phyloP scores from a whole-genome alignment of 2,113 vertebrate species.

The Pangasianodon gigas region DNA sequence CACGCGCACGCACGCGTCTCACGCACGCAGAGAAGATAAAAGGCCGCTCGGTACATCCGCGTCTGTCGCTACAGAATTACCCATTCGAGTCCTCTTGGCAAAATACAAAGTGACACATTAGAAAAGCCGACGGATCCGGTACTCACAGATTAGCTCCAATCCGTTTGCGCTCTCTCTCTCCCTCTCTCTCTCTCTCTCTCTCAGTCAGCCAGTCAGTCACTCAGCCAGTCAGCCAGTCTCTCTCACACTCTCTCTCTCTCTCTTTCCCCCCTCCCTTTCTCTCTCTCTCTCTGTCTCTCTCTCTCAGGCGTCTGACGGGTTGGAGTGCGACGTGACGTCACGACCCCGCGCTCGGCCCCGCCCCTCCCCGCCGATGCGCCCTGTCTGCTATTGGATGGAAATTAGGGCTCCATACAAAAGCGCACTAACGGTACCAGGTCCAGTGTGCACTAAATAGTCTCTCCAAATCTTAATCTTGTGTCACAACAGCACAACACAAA shows the following conservation, averaged over 20 bases:
- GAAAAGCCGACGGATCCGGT: conserved; percentile 41
- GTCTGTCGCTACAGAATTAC: background rate
- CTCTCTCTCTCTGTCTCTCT: conserved; percentile 19
- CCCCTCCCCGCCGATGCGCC: background rate
- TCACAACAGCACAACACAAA: background rate
- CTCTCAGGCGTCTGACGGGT: conserved; percentile 56
- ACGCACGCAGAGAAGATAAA: background rate
- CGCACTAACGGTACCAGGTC: background rate
- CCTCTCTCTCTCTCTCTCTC: background rate
- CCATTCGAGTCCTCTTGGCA: background rate
- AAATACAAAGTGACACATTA: conserved; percentile 12
- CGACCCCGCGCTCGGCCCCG: conserved; percentile 49
- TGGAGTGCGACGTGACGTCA: conserved; percentile 58
- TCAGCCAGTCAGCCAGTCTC: background rate
- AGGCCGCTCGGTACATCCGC: background rate
- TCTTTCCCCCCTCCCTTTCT: background rate
- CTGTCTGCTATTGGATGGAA: conserved; percentile 32
- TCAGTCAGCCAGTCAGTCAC: background rate
- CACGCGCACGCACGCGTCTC: background rate
- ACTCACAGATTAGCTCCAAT: conserved; percentile 60
- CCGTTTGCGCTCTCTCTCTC: conserved; percentile 30
- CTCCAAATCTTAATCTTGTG: background rate
- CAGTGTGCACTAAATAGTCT: no score
- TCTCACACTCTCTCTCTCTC: conserved; percentile 17
- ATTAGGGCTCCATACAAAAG: background rate